Base-by-base conservation (phyloP, 2,797 vertebrate species). In the Pseudochaenichthys georgianus region DNA sequence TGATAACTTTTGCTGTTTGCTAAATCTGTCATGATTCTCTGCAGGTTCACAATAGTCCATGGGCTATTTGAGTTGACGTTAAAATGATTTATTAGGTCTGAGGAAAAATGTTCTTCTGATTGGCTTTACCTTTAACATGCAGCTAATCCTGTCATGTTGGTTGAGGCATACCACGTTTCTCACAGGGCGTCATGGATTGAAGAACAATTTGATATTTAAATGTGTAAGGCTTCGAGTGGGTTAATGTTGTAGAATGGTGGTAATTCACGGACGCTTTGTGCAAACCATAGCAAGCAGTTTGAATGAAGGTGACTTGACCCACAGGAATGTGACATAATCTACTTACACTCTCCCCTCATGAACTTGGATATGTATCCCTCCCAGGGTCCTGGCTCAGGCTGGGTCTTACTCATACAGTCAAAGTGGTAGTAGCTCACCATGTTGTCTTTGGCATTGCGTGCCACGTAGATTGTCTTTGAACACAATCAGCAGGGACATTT, bases 341-440 rank as follows among this genome's bases (percentile, higher is more conserved):
- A 78, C 93, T 94, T 73, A 98, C 97, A 76, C 68, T 95, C 88
- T 91, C 96, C 97, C 41, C 31, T 60, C 92, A 96, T 94, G 88
- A 97, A 98, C 86, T 95, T 94, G 43, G 93, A 87, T 21, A 97
- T 23, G 79, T 96, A 99, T 38, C 95, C 92, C 0, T 95, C 95
- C 95, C 95, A 96, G 1, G 95, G 94, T 10, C 96, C 97, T 4
- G 97, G 96, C 1, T 97, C 96, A 51, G 97, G 96, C 61, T 97
- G 48, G 28, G 66, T 94, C 76, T 77, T 85, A 75, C 96, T 96
- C 97, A 98, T 99, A 45, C 85, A 91, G 53, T 97, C 95, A 87
- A 98, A 98, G 88, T 97, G 86, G 83, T 93, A 98, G 90, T 96
- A 99, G 83, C 97, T 98, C 42, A 99, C 96, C 78, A 96, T n/a